Base-by-base conservation (phyloP, 2,113 vertebrate species). In the Ophiodon elongatus region DNA sequence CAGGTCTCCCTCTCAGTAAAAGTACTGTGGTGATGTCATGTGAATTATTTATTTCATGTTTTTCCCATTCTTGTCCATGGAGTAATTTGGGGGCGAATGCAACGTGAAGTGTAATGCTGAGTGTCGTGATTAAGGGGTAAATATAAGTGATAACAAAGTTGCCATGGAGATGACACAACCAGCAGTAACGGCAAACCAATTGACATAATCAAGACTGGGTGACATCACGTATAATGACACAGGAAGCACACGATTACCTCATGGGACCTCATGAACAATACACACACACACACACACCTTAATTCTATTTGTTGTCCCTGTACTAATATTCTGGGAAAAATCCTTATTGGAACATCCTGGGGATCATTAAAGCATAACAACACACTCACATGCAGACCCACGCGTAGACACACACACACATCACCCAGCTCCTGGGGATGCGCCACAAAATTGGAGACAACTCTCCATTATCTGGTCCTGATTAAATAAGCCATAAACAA, bases 401-500 rank as follows among this genome's bases (percentile, higher is more conserved):
- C 45, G 17, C 33, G 29, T 25, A 73, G 35, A 65, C 70, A 57
- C 56, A 27, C 69, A 71, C 15, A 57, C 70, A 82, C 35, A 66
- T 27, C 47, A 2, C 29, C 17, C 60, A 56, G 75, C 88, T 89
- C 81, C 74, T 80, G 71, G 85, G 81, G 90, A 93, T 91, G 91
- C 62, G 27, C 73, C 79, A 57, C 27, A 62, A 8, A 56, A 83
- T 86, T 78, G 76, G 80, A 90, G 86, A 85, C 85, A 81, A 4
- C 79, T 39, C 87, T 89, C 65, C 65, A 67, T 89, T 91, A 88
- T 93, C 91, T 94, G 94, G 83, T 87, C 80, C 88, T 94, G 82
- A 91, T 92, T 94, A 93, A 92, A 91, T 84, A 77, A 80, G 84
- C 82, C 88, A 80, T 93, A 94, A 93, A 93, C 92, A 92, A 92